phyloP scores from a whole-genome alignment of 1,140 invertebrate species.

The Hydropsyche tenuis region DNA sequence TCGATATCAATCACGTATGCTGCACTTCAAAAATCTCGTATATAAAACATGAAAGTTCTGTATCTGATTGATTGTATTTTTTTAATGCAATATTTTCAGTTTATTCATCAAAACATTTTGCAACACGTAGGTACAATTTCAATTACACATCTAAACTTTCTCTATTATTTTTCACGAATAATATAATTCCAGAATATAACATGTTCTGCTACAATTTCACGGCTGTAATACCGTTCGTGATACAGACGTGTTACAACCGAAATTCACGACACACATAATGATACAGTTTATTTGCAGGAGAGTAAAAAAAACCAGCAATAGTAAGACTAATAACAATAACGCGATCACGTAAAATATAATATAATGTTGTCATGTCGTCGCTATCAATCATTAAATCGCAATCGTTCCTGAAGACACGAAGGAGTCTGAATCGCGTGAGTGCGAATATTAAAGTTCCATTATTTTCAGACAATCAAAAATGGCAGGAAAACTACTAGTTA shows the following conservation, averaged over 20 bases:
- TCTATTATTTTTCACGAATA: too few relatives aligned
- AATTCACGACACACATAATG: slow-evolving; percentile 6
- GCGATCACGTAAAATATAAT: slow-evolving; percentile 16
- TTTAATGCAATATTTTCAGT: too few relatives aligned
- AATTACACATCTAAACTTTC: too few relatives aligned
- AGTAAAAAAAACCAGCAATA: background rate
- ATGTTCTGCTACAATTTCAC: slow-evolving; percentile 6
- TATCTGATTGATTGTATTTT: too few relatives aligned
- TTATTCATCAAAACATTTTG: too few relatives aligned
- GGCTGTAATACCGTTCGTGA: background rate
- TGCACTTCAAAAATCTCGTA: background rate
- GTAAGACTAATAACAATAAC: background rate
- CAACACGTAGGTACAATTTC: too few relatives aligned
- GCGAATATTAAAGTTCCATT: slow-evolving; percentile 37
- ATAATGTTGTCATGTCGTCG: slow-evolving; percentile 1
- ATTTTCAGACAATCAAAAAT: slow-evolving; percentile 33
- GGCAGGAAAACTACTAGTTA: slow-evolving; percentile 34
- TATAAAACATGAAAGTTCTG: too few relatives aligned
- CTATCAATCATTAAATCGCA: slow-evolving; percentile 30
- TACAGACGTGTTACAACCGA: slow-evolving; percentile 9
- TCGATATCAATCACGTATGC: background rate
- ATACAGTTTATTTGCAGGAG: background rate
- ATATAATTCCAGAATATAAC: slow-evolving; percentile 8
- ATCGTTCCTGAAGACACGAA: slow-evolving; percentile 4
- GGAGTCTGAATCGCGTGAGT: slow-evolving; percentile 30